Evolutionary conservation across 2,113 vertebrate species (phyloP).

Genomic region (Muntiacus reevesi): DNA sequence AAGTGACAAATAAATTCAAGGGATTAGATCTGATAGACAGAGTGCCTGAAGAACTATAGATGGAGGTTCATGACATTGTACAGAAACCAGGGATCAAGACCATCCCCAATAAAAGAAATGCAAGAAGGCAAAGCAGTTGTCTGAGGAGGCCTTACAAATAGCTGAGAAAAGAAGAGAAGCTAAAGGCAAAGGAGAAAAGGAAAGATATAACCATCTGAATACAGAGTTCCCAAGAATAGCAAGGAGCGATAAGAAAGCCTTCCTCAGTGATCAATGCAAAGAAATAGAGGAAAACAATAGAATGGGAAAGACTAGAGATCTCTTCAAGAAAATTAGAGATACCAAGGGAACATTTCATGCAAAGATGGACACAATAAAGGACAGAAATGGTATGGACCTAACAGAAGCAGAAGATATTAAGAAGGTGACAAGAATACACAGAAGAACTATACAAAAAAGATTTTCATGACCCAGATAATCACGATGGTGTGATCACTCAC

Average conservation of each 20-base stretch:
- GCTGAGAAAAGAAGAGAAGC: background rate
- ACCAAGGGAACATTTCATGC: background rate
- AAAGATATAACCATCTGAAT: background rate
- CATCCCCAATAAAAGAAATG: background rate
- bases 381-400: background rate
- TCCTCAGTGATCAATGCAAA: background rate
- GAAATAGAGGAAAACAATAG: background rate
- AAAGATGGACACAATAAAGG: background rate
- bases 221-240: background rate
- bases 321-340: background rate
- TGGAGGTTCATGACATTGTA: background rate
- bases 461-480: background rate
- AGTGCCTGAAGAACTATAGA: background rate
- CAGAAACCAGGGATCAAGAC: background rate
- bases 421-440: background rate
- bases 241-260: background rate
- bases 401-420: background rate
- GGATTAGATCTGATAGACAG: background rate
- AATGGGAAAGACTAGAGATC: background rate
- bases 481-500: background rate
- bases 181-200: background rate
- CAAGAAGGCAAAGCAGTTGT: background rate
- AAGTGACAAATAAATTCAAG: background rate
- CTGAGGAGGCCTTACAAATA: background rate
- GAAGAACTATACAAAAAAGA: background rate